These are phyloP conservation scores for Charaxes varanes DNA, from an alignment of 1,140 invertebrate species.

Conservation along the genomic window DNA sequence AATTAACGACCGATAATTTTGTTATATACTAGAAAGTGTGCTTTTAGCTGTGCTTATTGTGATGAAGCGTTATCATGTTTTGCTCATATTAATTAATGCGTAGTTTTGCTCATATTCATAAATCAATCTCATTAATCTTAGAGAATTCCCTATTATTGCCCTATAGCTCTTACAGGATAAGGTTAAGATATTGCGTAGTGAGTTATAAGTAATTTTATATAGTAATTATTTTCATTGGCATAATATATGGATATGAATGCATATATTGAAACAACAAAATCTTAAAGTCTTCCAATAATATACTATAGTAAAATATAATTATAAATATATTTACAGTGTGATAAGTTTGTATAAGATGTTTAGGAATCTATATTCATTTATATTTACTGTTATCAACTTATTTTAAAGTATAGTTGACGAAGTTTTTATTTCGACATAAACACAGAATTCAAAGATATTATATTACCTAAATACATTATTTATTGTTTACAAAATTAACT, in stretches of 20 bases:
- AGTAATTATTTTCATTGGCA: conserved; percentile 4
- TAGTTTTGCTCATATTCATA: too few species aligned
- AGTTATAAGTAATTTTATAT: too few species aligned
- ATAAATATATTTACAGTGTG: conserved; percentile 3
- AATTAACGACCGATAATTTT: not conserved
- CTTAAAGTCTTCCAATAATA: conserved; percentile 16
- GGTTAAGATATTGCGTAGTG: conserved; percentile 1
- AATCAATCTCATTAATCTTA: conserved; percentile 3
- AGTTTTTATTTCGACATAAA: too few species aligned
- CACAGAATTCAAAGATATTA: too few species aligned
- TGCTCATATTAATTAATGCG: not conserved
- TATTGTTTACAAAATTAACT: too few species aligned
- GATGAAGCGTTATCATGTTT: not conserved
- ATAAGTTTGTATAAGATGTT: conserved; percentile 8
- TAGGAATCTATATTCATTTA: not conserved
- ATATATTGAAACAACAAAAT: conserved; percentile 18
- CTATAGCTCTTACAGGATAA: conserved; percentile 23
- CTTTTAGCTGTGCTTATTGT: not conserved
- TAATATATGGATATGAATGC: conserved; percentile 7
- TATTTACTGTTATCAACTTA: not conserved
- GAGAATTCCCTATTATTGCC: conserved; percentile 13
- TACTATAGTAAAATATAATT: too few species aligned
- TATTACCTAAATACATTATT: too few species aligned
- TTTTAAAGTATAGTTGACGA: not conserved
- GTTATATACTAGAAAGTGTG: not conserved